Percentiles rank a stretch among this genome's conserved stretches.
These are phyloP conservation scores for Samia ricini DNA, from an alignment of 1,140 invertebrate genomes.

Conservation along the genomic window DNA sequence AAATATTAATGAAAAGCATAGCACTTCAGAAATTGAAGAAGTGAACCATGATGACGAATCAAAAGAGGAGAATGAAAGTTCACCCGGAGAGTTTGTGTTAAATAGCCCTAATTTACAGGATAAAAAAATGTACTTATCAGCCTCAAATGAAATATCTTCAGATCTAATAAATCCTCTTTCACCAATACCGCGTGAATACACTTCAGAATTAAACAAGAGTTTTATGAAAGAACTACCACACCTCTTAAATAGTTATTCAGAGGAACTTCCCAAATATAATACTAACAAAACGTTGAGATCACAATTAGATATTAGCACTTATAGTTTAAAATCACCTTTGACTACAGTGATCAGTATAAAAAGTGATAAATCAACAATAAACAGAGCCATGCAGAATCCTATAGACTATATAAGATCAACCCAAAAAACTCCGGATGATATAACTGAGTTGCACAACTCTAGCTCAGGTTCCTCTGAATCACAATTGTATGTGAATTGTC, in stretches of 20 bases:
- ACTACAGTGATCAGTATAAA: background rate
- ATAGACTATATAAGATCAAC: conserved; percentile 23
- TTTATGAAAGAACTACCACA: background rate
- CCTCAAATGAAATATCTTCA: background rate
- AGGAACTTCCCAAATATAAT: background rate
- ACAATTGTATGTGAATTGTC: background rate
- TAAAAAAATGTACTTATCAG: background rate
- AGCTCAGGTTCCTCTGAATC: background rate
- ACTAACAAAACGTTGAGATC: background rate
- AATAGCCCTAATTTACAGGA: background rate
- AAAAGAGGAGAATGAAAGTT: background rate
- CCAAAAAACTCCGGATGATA: background rate
- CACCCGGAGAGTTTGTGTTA: background rate
- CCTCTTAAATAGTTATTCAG: background rate
- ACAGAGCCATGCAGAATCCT: conserved; percentile 18
- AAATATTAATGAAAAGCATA: background rate
- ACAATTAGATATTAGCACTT: background rate
- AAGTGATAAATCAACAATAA: background rate
- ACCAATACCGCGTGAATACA: background rate
- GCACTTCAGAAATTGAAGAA: background rate
- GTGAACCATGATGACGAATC: background rate
- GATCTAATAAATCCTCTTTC: background rate
- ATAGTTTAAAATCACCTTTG: background rate
- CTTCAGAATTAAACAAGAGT: background rate
- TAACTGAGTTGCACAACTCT: background rate